A percentile compares a stretch with the other conserved stretches of the same genome.
These are phyloP conservation scores for Propsilocerus akamusi DNA, from an alignment of 1,140 invertebrate genomes.

Conservation along the genomic window DNA sequence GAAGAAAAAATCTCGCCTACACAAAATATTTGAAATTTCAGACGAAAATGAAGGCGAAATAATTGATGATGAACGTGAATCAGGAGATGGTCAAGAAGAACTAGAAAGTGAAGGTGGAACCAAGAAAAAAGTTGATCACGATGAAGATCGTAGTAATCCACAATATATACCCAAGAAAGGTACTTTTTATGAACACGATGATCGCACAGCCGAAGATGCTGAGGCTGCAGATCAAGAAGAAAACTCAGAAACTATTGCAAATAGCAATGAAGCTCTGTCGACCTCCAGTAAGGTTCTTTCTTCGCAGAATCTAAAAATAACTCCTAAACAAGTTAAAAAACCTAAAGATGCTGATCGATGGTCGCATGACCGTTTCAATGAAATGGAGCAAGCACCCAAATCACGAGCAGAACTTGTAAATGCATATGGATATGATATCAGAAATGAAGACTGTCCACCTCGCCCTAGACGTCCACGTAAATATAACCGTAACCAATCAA, in stretches of 20 bases:
- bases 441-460: slow-evolving; percentile 78
- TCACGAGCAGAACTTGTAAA: slow-evolving; percentile 67
- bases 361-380: slow-evolving; percentile 79
- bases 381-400: slow-evolving; percentile 61
- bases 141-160: slow-evolving; percentile 88
- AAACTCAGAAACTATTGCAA: slow-evolving; percentile 6
- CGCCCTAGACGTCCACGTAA: slow-evolving; percentile 61
- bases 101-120: slow-evolving; percentile 33
- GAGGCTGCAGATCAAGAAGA: slow-evolving; percentile 12
- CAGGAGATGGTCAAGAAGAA: slow-evolving; percentile 24
- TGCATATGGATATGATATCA: slow-evolving; percentile 87
- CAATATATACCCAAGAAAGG: slow-evolving; percentile 93
- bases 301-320: slow-evolving; percentile 18
- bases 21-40: not conserved
- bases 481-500: slow-evolving; percentile 78
- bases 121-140: slow-evolving; percentile 67
- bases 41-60: slow-evolving; percentile 30
- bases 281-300: slow-evolving; percentile 7
- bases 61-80: slow-evolving; percentile 25
- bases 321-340: slow-evolving; percentile 28
- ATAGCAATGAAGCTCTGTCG: slow-evolving; percentile 12
- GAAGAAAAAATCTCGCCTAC: too few species aligned
- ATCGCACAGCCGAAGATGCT: slow-evolving; percentile 53
- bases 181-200: slow-evolving; percentile 93
- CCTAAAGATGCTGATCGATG: slow-evolving; percentile 42